Percentiles rank a stretch among this genome's conserved stretches.
These are phyloP conservation scores for Numida meleagris DNA, from an alignment of 2,113 vertebrate genomes.

Conservation along the genomic window DNA sequence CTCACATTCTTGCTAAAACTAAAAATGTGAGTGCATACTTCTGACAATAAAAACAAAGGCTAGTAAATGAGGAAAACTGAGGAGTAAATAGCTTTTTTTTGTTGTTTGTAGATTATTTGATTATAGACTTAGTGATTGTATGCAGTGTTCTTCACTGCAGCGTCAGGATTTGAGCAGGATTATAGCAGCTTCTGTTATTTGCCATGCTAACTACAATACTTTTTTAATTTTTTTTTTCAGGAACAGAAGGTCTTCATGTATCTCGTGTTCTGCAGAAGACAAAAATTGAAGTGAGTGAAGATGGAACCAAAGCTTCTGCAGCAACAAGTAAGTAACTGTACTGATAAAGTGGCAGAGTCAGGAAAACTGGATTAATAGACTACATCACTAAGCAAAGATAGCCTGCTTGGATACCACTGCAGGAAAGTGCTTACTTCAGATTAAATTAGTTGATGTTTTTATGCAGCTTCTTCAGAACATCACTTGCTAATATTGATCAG, in stretches of 20 bases:
- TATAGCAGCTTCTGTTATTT: not conserved
- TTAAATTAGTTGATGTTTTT: not conserved
- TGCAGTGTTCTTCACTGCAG: not conserved
- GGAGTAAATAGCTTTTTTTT: not conserved
- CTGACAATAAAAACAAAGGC: not conserved
- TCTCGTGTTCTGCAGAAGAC: slow-evolving; percentile 92
- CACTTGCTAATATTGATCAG: not conserved
- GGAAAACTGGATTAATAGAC: not conserved
- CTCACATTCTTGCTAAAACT: not conserved
- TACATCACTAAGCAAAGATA: not conserved
- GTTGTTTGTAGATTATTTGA: not conserved
- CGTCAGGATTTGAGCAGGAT: not conserved
- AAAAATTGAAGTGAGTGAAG: slow-evolving; percentile 94
- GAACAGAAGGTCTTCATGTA: slow-evolving; percentile 84
- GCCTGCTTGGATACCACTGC: not conserved
- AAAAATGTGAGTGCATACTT: not conserved
- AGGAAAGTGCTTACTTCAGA: rapidly evolving
- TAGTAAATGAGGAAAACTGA: not conserved
- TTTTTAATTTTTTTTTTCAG: slow-evolving; percentile 67
- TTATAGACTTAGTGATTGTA: not conserved
- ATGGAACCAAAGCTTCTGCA: slow-evolving; percentile 94
- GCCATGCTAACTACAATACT: not conserved
- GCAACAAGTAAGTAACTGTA: slow-evolving; percentile 84
- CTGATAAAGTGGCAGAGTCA: not conserved
- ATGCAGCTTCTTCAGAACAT: not conserved